A percentile compares a stretch with the other conserved stretches of the same genome.
Conservation (phyloP, 2,797 vertebrate genomes). For the Paramormyrops hopkinsi region DNA sequence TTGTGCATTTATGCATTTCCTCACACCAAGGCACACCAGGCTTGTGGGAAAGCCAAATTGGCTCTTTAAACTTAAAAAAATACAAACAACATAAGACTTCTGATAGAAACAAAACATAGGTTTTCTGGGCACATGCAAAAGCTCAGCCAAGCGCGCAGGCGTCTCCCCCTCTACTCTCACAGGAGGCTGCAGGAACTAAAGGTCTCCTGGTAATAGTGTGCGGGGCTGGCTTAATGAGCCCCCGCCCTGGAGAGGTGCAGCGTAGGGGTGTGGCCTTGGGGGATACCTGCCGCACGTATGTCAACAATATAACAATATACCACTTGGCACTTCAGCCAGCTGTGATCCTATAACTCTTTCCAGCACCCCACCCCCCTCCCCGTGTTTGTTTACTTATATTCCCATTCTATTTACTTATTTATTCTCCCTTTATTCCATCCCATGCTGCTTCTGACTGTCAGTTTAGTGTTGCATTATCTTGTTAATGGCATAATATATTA, state of each 20-base stretch:
- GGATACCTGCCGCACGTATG: background rate
- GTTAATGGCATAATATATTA: background rate
- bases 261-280: background rate
- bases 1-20: background rate
- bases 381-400: background rate
- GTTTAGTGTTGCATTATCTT: background rate
- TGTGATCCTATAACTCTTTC: background rate
- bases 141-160: background rate
- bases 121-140: background rate
- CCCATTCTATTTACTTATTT: background rate
- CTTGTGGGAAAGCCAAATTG: background rate
- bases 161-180: background rate
- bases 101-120: background rate
- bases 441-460: background rate
- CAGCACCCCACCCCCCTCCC: background rate
- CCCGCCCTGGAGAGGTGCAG: background rate
- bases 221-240: background rate
- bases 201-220: background rate
- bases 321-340: background rate
- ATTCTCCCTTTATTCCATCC: background rate
- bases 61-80: background rate
- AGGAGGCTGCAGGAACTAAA: background rate
- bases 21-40: background rate
- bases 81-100: background rate
- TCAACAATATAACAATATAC: background rate